Evolutionary conservation across 2,113 vertebrate genomes (phyloP), one percentile per base, ranked within the genome.

Genomic region (Rhinolophus sinicus): DNA sequence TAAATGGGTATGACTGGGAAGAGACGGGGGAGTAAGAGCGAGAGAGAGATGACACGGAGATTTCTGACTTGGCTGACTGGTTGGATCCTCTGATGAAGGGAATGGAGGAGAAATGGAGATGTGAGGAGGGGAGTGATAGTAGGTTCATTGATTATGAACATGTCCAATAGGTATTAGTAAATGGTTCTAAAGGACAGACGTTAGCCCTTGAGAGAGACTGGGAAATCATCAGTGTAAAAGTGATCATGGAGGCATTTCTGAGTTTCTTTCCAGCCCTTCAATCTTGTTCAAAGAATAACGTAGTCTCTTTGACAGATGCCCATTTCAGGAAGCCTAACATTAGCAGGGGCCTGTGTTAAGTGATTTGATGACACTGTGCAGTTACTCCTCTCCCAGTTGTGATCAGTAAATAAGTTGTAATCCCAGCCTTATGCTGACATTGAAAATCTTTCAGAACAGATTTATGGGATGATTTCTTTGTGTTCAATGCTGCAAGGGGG

Each of bases 251-350:
- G 93, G 60, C 26, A 50, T 80, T 64, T 67, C 62, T 54, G 6
- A 90, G 19, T 86, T 85, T 88, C 28, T 76, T 83, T 87, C 72
- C 72, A 85, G 19, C 28, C n/a, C 72, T 62, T 54, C 50, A 22
- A n/a, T 50, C 26, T 18, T 70, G 22, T 47, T 89, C 78, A n/a
- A 0, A 40, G 13, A 70, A 78, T 70, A 62, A 69, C 22, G 3
- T 35, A 16, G 30, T 83, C 15, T 94, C 12, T 87, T 69, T 73
- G 62, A 84, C 88, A 70, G 4, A 88, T 35, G 72, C 50, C 24
- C 40, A 5, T 84, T 89, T 94, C 9, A 18, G 16, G 19, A 82
- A 95, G 75, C 78, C 90, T 88, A 1, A 64, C 83, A 21, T 58
- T 21, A 87, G 87, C 83, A 40, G 78, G 40, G 38, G 60, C 67